Conservation (phyloP, 2,888 invertebrate genomes). For the Xanthorhoe designata region DNA sequence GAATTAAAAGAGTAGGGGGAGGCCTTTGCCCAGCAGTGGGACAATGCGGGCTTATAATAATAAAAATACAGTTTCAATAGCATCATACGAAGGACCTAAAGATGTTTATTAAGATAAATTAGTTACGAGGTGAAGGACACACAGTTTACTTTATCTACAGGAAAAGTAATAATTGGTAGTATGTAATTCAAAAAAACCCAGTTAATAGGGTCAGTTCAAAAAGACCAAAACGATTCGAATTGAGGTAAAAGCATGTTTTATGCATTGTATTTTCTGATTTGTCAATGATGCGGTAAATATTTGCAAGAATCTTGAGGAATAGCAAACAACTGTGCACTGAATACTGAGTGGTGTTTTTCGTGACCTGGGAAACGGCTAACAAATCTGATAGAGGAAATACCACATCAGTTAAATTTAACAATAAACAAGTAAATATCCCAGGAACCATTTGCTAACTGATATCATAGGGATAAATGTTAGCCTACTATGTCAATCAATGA, state of each 20-base stretch:
- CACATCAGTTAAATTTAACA: background rate
- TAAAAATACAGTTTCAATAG: too few relatives aligned
- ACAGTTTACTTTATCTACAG: background rate
- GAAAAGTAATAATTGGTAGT: background rate
- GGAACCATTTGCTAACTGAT: too few relatives aligned
- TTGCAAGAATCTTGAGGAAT: conserved; percentile 11
- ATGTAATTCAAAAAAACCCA: background rate
- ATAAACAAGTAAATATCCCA: too few relatives aligned
- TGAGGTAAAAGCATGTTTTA: conserved; percentile 1
- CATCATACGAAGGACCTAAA: background rate
- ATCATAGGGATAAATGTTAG: too few relatives aligned
- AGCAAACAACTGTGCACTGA: conserved; percentile 12
- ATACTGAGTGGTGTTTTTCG: conserved; percentile 16
- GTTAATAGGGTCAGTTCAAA: background rate
- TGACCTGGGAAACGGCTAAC: background rate
- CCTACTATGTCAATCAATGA: too few relatives aligned
- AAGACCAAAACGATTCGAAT: conserved; percentile 6
- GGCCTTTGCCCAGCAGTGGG: too few relatives aligned
- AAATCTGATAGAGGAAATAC: conserved; percentile 4
- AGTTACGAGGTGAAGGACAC: background rate
- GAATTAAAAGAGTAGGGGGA: too few relatives aligned
- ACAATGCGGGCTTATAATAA: too few relatives aligned
- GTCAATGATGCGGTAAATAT: conserved; percentile 20
- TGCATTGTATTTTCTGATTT: conserved; percentile 1
- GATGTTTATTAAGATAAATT: background rate